Base-by-base conservation (phyloP, 2,888 invertebrate genomes). In the Drosophila cognata region DNA sequence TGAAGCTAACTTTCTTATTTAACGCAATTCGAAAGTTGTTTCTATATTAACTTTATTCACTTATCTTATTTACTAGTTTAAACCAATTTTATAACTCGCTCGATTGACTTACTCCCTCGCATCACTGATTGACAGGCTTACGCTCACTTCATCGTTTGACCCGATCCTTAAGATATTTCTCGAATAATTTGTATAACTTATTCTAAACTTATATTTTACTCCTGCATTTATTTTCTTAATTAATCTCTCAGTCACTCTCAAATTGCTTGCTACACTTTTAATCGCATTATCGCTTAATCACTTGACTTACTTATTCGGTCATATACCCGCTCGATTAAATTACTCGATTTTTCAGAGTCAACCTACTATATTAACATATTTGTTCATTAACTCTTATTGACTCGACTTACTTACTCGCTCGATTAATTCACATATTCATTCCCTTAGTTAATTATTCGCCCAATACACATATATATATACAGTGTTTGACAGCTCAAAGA, bases 161-260 rank as follows among this genome's bases (percentile, higher is more conserved):
- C n/a, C 5, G n/a, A 41, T 41, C 10, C 11, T n/a, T 10, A n/a
- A 41, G 41, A 11, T 10, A 43, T 21, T 43, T 43, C 43, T 21
- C 11, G 11, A 21, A 43, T 43, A 21, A 6, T 13, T 43, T 13
- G n/a, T 13, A 21, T 13, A 43, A 21, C 43, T 21, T 3, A 4
- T 41, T 41, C n/a, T n/a, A n/a, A 41, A n/a, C n/a, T n/a, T 41
- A 11, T n/a, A 41, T 41, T 41, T 41, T 41, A n/a, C 41, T n/a
- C 41, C 4, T 10, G n/a, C n/a, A n/a, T 41, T 41, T n/a, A n/a
- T 41, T 41, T 2, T n/a, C n/a, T 41, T n/a, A n/a, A 41, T n/a
- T 41, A n/a, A 10, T n/a, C n/a, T 0, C 18, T 8, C 38, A 38
- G 38, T 41, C 41, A 41, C 41, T n/a, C n/a, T n/a, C n/a, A 2